Conservation (phyloP, 2,797 vertebrate genomes). For the Clarias pachynema region DNA sequence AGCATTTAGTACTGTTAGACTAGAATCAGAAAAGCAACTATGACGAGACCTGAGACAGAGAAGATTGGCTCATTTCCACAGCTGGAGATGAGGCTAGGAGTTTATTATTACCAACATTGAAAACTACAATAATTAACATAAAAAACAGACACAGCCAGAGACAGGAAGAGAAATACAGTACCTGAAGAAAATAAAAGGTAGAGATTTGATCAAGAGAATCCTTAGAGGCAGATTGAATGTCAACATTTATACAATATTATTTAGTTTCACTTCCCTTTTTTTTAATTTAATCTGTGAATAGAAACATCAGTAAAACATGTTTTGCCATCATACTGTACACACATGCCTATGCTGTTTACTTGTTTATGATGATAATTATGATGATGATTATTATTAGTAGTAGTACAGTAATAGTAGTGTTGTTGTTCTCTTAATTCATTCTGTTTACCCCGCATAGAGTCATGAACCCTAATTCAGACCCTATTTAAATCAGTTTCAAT, state of each 20-base stretch:
- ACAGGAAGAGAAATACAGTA: neutral
- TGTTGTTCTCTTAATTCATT: no score
- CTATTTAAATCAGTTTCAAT: no score
- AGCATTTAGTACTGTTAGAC: neutral
- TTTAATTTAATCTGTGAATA: neutral
- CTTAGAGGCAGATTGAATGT: neutral
- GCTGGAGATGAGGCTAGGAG: neutral
- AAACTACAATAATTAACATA: neutral
- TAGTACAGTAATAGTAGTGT: no score
- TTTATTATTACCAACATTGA: constrained; percentile 1
- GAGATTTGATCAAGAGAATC: neutral
- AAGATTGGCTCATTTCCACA: neutral
- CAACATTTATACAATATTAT: neutral
- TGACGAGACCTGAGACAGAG: neutral
- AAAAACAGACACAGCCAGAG: neutral
- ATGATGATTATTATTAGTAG: no score
- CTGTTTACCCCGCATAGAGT: neutral
- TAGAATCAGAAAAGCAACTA: neutral
- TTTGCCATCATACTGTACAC: neutral
- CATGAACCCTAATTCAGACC: neutral
- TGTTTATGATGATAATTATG: neutral
- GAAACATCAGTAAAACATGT: neutral
- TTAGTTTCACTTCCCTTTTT: neutral
- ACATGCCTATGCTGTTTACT: neutral
- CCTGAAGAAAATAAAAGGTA: neutral